A percentile compares a stretch with the other conserved stretches of the same genome.
These are phyloP conservation scores for Chrysopilus asiliformis DNA, from an alignment of 2,888 invertebrate species.

Conservation along the genomic window DNA sequence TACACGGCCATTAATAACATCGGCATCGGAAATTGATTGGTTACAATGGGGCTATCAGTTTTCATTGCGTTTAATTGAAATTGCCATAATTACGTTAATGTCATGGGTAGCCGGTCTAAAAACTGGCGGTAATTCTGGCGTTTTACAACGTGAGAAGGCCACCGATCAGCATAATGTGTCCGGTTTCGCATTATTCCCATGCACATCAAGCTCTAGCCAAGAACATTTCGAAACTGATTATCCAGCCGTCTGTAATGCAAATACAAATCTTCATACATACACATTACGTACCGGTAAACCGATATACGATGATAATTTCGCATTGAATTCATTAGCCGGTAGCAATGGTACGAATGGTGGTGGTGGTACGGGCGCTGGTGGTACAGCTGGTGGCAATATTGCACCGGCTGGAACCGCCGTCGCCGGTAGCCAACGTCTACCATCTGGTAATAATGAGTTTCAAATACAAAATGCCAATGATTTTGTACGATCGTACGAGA, in stretches of 20 bases:
- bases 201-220: slow-evolving; percentile 70
- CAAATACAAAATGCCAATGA: slow-evolving; percentile 26
- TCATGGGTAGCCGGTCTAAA: slow-evolving; percentile 76
- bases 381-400: background rate
- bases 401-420: background rate
- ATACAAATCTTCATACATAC: slow-evolving; percentile 73
- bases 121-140: slow-evolving; percentile 30
- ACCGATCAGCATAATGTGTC: slow-evolving; percentile 50
- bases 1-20: slow-evolving; percentile 25
- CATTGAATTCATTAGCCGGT: slow-evolving; percentile 38
- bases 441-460: slow-evolving; percentile 18
- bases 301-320: slow-evolving; percentile 55
- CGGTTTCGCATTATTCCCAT: slow-evolving; percentile 67
- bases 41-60: slow-evolving; percentile 87
- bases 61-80: slow-evolving; percentile 69
- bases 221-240: slow-evolving; percentile 73
- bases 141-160: slow-evolving; percentile 56
- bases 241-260: slow-evolving; percentile 74
- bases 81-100: slow-evolving; percentile 72
- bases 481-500: slow-evolving; percentile 33
- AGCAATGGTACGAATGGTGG: slow-evolving; percentile 11
- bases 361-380: background rate
- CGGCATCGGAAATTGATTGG: slow-evolving; percentile 59
- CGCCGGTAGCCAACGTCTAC: background rate
- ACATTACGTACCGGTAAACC: slow-evolving; percentile 64